Base-by-base conservation (phyloP, 2,888 invertebrate genomes). In the Thelaira solivaga region DNA sequence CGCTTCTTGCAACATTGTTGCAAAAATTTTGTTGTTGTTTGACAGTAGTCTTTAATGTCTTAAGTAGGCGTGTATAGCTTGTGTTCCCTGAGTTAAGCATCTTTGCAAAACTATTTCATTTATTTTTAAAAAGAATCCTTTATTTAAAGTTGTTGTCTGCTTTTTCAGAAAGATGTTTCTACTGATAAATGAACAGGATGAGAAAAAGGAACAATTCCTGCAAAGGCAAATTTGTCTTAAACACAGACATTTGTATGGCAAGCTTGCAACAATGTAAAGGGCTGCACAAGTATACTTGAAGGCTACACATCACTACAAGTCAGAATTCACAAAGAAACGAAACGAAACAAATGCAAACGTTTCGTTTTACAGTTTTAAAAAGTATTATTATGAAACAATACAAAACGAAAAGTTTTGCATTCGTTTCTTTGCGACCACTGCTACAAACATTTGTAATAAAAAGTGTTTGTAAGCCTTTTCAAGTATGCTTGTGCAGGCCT, bases 1-100 rank as follows among this genome's bases (percentile, higher is more conserved):
- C 34, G 51, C 41, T 59, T 24, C 39, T 26, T 71, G 76, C 76
- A 76, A 76, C 76, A 71, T 39, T 71, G 76, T 71, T 76, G 76
- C 76, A 59, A 51, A 31, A 61, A 4, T 57, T 55, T 51, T 39
- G n/a, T n/a, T n/a, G n/a, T n/a, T n/a, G 10, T 24, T 34, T 65
- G 55, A 34, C 22, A 39, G 47, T 45, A 53, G 24, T 64, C 51
- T 55, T 57, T 64, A 72, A 64, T 72, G 55, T 49, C 55, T 72
- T 61, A 10, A 64, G 64, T 47, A 64, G 55, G 64, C 72, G 64
- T 72, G 51, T 64, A 22, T 29, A 26, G 53, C 22, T 39, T 55
- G 18, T 20, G 26, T 53, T 26, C 22, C n/a, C 45, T 11, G 20
- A 39, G 43, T 74, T 51, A 59, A 53, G 53, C 61, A 61, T 47